Conservation (phyloP, 2,888 invertebrate species). For the Timema podura region DNA sequence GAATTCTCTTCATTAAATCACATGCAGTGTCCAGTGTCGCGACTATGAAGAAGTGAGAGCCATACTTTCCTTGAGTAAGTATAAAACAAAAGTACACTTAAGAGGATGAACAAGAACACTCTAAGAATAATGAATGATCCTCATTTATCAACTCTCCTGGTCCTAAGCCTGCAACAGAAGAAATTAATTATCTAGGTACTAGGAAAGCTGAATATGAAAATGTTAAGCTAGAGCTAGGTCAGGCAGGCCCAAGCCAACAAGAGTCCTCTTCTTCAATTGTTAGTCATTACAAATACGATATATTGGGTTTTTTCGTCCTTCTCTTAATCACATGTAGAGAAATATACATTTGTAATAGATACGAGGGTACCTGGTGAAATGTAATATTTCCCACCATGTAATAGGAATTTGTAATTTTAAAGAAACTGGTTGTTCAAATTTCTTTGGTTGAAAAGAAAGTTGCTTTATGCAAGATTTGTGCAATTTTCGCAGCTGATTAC, state of each 20-base stretch:
- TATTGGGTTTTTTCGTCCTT: neutral
- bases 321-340: neutral
- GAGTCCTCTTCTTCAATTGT: neutral
- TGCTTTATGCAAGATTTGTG: conserved; percentile 2
- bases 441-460: neutral
- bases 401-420: conserved; percentile 1
- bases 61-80: neutral
- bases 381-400: neutral
- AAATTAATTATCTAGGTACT: neutral
- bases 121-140: neutral
- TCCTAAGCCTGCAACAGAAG: conserved; percentile 2
- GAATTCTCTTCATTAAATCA: neutral
- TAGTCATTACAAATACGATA: conserved; percentile 4
- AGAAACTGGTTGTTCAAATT: conserved; percentile 14
- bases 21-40: neutral
- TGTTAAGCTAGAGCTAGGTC: neutral
- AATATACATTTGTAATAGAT: neutral
- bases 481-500: conserved; percentile 1
- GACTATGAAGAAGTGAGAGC: neutral
- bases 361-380: neutral
- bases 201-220: neutral
- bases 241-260: conserved; percentile 7
- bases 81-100: neutral
- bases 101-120: neutral
- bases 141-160: neutral